These are phyloP conservation scores for Patella vulgata DNA, from an alignment of 1,140 invertebrate genomes.

Conservation along the genomic window DNA sequence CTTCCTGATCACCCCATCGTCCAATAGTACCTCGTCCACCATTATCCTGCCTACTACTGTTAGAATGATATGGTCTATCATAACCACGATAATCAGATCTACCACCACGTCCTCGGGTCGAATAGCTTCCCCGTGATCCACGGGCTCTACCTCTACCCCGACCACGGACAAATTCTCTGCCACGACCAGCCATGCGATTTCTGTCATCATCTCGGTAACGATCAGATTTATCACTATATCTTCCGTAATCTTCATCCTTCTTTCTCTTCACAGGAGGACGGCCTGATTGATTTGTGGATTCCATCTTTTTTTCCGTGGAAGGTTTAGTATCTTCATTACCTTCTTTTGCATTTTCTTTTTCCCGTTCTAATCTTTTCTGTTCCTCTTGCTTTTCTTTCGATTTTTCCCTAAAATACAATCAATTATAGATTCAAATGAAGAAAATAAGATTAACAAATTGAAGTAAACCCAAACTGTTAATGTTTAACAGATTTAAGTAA, in stretches of 20 bases:
- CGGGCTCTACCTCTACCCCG: constrained; percentile 45
- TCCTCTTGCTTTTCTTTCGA: constrained; percentile 23
- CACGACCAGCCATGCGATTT: constrained; percentile 36
- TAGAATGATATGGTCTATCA: constrained; percentile 24
- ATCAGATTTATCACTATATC: constrained; percentile 32
- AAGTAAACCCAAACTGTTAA: no score
- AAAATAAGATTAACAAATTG: not conserved
- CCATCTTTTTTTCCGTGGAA: constrained; percentile 43
- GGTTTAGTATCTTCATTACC: constrained; percentile 25
- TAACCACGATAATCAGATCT: constrained; percentile 27
- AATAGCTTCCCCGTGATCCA: constrained; percentile 24
- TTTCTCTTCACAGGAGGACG: not conserved
- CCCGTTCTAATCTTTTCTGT: constrained; percentile 27
- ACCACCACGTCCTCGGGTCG: constrained; percentile 25
- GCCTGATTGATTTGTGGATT: constrained; percentile 16
- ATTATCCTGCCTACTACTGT: constrained; percentile 33
- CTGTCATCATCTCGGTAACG: constrained; percentile 16
- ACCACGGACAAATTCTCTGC: constrained; percentile 60
- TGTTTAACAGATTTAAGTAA: no score
- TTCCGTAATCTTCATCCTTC: constrained; percentile 20
- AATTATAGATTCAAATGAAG: no score
- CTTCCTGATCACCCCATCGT: constrained; percentile 27
- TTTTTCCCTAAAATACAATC: constrained; percentile 5
- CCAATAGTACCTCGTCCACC: constrained; percentile 23
- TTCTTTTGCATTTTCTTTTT: constrained; percentile 23